A percentile compares a stretch with the other conserved stretches of the same genome.
phyloP scores from a whole-genome alignment of 1,140 invertebrate genomes.

The Tetramorium parvispinum region DNA sequence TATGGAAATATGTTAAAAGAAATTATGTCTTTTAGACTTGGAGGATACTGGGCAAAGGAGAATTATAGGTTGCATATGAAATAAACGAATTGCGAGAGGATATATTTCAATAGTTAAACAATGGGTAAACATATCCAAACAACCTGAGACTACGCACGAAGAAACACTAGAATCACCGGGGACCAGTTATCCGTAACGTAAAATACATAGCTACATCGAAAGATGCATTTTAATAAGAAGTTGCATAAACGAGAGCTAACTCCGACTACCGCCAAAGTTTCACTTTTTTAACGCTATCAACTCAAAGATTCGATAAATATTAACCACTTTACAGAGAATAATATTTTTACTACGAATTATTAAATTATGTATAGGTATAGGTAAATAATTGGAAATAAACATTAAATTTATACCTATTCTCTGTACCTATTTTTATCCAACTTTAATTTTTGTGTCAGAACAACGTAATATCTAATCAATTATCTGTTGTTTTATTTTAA shows the following conservation, averaged over 20 bases:
- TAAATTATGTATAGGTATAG: slow-evolving; percentile 38
- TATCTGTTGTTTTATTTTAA: background rate
- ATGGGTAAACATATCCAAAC: slow-evolving; percentile 6
- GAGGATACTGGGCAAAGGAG: slow-evolving; percentile 71
- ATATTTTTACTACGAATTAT: slow-evolving; percentile 45
- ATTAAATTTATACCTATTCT: slow-evolving; percentile 42
- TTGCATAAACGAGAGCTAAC: slow-evolving; percentile 24
- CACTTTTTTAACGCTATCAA: background rate
- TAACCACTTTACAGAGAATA: slow-evolving; percentile 12
- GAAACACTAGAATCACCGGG: background rate
- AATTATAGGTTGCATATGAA: slow-evolving; percentile 77
- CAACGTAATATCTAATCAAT: background rate
- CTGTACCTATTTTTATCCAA: background rate
- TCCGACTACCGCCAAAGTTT: slow-evolving; percentile 40
- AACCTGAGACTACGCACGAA: background rate
- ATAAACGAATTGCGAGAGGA: background rate
- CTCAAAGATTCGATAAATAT: slow-evolving; percentile 17
- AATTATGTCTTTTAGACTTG: slow-evolving; percentile 67
- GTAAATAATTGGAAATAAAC: slow-evolving; percentile 43
- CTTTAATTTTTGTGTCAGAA: background rate
- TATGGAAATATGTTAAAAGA: background rate
- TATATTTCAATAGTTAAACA: slow-evolving; percentile 15
- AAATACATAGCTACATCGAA: background rate
- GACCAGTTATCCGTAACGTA: slow-evolving; percentile 47
- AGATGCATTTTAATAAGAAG: slow-evolving; percentile 18